These are phyloP conservation scores for Tapirus indicus DNA, from an alignment of 2,797 vertebrate genomes.

Conservation along the genomic window DNA sequence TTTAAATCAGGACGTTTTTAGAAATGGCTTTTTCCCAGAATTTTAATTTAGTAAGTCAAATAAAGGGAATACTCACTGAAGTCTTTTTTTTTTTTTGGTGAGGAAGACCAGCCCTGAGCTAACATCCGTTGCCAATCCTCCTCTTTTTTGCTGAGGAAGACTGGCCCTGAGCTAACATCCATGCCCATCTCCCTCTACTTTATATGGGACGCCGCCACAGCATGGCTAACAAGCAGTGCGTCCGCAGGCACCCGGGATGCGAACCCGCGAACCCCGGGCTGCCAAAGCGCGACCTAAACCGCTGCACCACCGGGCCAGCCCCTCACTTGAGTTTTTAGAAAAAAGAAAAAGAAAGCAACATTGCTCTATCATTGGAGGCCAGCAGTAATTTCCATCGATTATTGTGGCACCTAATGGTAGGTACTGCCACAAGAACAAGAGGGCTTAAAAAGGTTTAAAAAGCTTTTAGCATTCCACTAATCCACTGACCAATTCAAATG, in stretches of 20 bases:
- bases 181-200: too few species aligned
- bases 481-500: constrained; percentile 69
- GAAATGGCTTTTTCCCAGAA: constrained; percentile 16
- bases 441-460: constrained; percentile 70
- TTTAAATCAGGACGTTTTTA: neutral
- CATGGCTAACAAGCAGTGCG: too few species aligned
- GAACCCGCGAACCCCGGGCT: too few species aligned
- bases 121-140: too few species aligned
- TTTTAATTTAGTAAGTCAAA: neutral
- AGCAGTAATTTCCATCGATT: constrained; percentile 44
- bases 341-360: neutral
- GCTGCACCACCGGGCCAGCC: too few species aligned
- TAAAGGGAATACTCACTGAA: neutral
- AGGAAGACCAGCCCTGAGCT: too few species aligned
- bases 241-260: too few species aligned
- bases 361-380: constrained; percentile 25
- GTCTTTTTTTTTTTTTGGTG: neutral
- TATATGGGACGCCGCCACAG: too few species aligned
- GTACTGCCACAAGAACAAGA: constrained; percentile 46
- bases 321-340: neutral
- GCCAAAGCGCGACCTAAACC: too few species aligned
- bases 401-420: constrained; percentile 45
- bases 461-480: constrained; percentile 71
- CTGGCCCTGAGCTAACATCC: too few species aligned
- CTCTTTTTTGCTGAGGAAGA: too few species aligned